phyloP scores from a whole-genome alignment of 2,888 invertebrate species.

The Cyrtodaria siliqua region DNA sequence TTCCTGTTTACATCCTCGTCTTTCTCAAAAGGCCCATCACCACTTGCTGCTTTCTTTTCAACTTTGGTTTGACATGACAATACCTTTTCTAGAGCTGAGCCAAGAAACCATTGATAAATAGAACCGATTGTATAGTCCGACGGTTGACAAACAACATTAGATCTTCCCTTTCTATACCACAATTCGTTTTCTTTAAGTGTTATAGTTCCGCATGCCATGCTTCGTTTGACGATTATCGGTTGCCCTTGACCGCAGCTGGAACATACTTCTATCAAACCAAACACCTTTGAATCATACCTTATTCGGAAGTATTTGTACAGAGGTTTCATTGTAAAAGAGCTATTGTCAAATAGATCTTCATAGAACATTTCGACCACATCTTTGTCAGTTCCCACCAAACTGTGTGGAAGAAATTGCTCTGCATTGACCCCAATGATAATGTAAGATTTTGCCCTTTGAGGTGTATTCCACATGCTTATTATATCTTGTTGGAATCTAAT shows the following conservation, averaged over 20 bases:
- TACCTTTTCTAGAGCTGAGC: neutral
- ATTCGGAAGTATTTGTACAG: conserved; percentile 24
- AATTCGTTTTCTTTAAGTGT: conserved; percentile 30
- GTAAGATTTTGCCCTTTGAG: conserved; percentile 36
- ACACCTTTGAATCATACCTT: conserved; percentile 17
- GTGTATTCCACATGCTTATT: conserved; percentile 67
- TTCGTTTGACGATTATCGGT: conserved; percentile 45
- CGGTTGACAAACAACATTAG: conserved; percentile 29
- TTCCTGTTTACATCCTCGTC: too few relatives aligned
- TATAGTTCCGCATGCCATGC: conserved; percentile 2
- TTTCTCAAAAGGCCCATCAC: neutral
- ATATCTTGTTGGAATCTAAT: conserved; percentile 39
- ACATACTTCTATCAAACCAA: conserved; percentile 43
- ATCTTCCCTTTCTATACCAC: conserved; percentile 41
- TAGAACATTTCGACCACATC: conserved; percentile 27
- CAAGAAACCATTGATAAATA: conserved; percentile 51
- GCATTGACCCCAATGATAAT: conserved; percentile 52
- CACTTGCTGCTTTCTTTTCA: neutral
- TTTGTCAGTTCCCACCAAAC: conserved; percentile 24
- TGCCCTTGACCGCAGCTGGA: conserved; percentile 33
- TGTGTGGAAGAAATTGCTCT: conserved; percentile 1
- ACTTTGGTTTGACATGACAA: too few relatives aligned
- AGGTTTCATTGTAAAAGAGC: conserved; percentile 40
- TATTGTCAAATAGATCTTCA: conserved; percentile 15
- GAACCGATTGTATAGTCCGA: conserved; percentile 21